Conservation (phyloP, 2,888 invertebrate species). For the Cryptosula pallasiana region DNA sequence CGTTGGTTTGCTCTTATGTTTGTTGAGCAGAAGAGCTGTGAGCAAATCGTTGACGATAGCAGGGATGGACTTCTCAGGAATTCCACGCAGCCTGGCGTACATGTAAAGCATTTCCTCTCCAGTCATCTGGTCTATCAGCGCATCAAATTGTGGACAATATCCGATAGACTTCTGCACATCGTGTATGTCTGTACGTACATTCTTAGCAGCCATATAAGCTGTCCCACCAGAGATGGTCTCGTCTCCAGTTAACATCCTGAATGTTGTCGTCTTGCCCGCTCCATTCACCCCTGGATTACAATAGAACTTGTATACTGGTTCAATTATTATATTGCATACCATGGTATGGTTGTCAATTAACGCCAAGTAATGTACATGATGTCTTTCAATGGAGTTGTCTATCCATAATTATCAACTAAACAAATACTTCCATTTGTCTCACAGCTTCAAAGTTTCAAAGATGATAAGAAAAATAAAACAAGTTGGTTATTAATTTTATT, state of each 20-base stretch:
- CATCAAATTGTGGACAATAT: conserved; percentile 61
- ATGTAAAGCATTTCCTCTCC: conserved; percentile 31
- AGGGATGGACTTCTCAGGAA: conserved; percentile 27
- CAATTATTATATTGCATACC: no score
- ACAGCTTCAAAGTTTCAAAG: no score
- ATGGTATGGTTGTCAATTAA: no score
- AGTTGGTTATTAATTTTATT: no score
- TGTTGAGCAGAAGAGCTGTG: conserved; percentile 25
- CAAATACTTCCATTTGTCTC: no score
- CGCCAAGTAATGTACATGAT: no score
- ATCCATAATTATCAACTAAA: no score
- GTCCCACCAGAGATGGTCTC: conserved; percentile 66
- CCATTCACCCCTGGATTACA: conserved; percentile 53
- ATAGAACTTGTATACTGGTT: no score
- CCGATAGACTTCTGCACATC: conserved; percentile 63
- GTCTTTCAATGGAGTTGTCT: no score
- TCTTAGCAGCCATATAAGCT: conserved; percentile 63
- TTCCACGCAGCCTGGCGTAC: conserved; percentile 31
- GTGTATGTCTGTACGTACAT: conserved; percentile 44
- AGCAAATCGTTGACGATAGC: conserved; percentile 27
- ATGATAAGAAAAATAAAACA: no score
- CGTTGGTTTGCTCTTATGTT: conserved; percentile 52
- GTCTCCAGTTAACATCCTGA: conserved; percentile 73
- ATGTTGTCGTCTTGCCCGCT: conserved; percentile 67
- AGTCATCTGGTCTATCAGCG: conserved; percentile 34